phyloP scores from a whole-genome alignment of 1,140 invertebrate genomes.

The Drosophila grimshawi region DNA sequence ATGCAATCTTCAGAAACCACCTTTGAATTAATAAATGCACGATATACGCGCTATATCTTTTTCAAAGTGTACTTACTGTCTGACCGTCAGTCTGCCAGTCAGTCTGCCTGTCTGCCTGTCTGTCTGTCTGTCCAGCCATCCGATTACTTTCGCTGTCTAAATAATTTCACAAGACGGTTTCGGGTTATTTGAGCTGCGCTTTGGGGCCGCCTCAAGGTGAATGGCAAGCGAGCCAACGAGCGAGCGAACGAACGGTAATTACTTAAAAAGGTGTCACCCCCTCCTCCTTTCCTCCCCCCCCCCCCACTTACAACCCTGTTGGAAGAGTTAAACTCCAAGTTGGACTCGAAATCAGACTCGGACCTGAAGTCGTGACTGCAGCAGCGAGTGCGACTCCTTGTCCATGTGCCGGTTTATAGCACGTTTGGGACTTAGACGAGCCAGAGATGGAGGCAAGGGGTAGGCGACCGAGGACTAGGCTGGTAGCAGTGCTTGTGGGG shows the following conservation, averaged over 20 bases:
- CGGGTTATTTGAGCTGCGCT: slow-evolving; percentile 67
- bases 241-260: slow-evolving; percentile 63
- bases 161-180: slow-evolving; percentile 70
- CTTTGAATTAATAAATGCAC: too few relatives aligned
- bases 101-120: neutral
- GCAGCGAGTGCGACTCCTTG: slow-evolving; percentile 31
- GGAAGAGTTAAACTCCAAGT: neutral
- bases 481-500: too few relatives aligned
- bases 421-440: slow-evolving; percentile 58
- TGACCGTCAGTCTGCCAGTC: neutral
- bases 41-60: neutral
- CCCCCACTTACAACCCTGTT: neutral
- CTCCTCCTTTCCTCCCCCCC: neutral
- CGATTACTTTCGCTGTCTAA: slow-evolving; percentile 80
- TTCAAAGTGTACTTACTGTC: neutral
- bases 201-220: slow-evolving; percentile 67
- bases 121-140: slow-evolving; percentile 28
- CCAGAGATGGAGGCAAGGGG: neutral
- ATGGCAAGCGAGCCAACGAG: slow-evolving; percentile 53
- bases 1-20: too few relatives aligned
- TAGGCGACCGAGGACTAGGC: too few relatives aligned
- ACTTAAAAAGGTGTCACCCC: slow-evolving; percentile 67
- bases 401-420: slow-evolving; percentile 67
- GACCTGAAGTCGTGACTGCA: slow-evolving; percentile 9
- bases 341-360: slow-evolving; percentile 11